Base-by-base conservation (phyloP, 1,140 invertebrate genomes). In the Cataglyphis hispanica region DNA sequence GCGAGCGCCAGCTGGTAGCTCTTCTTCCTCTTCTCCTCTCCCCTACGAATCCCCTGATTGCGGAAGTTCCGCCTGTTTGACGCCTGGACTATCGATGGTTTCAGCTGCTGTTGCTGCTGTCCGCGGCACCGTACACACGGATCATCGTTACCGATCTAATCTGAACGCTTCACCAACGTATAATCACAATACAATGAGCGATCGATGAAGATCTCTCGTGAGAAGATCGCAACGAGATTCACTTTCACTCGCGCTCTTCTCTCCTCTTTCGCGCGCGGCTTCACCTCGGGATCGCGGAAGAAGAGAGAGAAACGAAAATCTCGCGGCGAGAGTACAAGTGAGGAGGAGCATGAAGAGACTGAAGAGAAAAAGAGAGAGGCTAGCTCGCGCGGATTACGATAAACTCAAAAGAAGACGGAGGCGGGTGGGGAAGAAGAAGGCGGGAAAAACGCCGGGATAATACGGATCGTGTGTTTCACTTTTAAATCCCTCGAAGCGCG, bases 401-500 rank as follows among this genome's bases (percentile, higher is more conserved):
- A n/a, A 31, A n/a, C 56, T 37, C 58, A 19, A 64, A 37, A 27
- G 27, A 58, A 37, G 43, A 50, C 31, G 40, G 22, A 37, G 70
- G 70, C 22, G 61, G 16, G 31, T 43, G 4, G 27, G 40, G 10
- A 16, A 16, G 56, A 58, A 25, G 34, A 53, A 72, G 58, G 56
- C 70, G 53, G 83, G 61, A 60, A 69, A 43, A 77, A 72, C 53
- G 34, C 64, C 84, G 86, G 87, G 87, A 87, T 77, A 31, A 87
- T 77, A 31, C 27, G 27, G 27, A 93, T 92, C 91, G 93, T 80
- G 64, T 80, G 46, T 94, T 94, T 94, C 94, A 94, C 94, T 94
- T 94, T 94, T 94, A 94, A 94, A 94, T 94, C 94, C 93, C 92
- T 91, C 86, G 88, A 85, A 89, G 90, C 91, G 91, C 88, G 92